Evolutionary conservation across 2,113 vertebrate genomes (phyloP), one percentile per base, ranked within the genome.

Genomic region (Penelope pileata): DNA sequence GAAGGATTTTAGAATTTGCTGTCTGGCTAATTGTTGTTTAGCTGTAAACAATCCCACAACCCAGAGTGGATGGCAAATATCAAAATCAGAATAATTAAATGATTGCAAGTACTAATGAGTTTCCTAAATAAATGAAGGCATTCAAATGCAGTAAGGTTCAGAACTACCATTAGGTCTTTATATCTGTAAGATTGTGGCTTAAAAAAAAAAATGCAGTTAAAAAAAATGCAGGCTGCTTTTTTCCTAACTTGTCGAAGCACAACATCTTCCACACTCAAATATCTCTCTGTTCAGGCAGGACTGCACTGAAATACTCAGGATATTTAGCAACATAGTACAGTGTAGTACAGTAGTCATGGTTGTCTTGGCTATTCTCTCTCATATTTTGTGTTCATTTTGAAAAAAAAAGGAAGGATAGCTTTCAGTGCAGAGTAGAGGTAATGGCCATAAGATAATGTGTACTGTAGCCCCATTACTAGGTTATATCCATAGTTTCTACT

Each of bases 11-110:
- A 63, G 85, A 73, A 47, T 88, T 88, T 69, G 29, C 36, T 91
- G 30, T 43, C 54, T 85, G 81, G 78, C 50, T 94, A 84, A 73
- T 87, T 91, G 21, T 62, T 93, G 66, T 87, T 89, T 87, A 74
- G 56, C 29, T 85, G 50, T 77, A 92, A 94, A 91, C 12, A 42
- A 11, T 92, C 32, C 84, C 26, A 85, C 32, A 76, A 42, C 34
- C 22, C 21, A 1, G 34, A 79, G 34, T 77, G 87, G 78, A 74
- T 85, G 74, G 74, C 50, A 92, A 85, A 88, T 91, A 94, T 22
- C 24, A 82, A 94, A 91, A 91, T 89, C 84, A 76, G 63, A 76
- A 58, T 83, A 77, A 89, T 91, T 91, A 77, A 93, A 90, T 91
- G 84, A 92, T 90, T 83, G 48, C 42, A 84, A 66, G n/a, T 56